Percentiles rank a stretch among this genome's conserved stretches.
Evolutionary conservation across 2,888 invertebrate species (phyloP).

Genomic region (Acholoe squamosa): DNA sequence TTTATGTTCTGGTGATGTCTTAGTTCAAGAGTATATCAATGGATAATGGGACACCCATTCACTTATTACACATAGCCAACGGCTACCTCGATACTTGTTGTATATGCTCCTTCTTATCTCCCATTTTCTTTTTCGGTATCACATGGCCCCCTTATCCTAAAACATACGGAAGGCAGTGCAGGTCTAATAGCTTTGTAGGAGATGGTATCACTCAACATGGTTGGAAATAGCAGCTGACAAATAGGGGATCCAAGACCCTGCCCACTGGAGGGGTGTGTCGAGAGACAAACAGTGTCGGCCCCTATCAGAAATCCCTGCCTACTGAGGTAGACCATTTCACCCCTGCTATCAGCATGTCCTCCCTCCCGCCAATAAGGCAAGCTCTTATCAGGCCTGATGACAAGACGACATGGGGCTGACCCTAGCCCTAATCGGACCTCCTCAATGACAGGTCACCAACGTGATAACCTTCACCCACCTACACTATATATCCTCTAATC

Average conservation of each 20-base stretch:
- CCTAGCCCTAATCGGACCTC: constrained; percentile 4
- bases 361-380: not conserved
- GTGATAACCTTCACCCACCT: not conserved
- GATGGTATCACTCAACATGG: not conserved
- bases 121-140: no score
- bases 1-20: no score
- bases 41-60: no score
- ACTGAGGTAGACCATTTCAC: not conserved
- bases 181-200: no score
- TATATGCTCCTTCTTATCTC: no score
- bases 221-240: not conserved
- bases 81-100: no score
- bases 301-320: not conserved
- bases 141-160: no score
- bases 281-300: not conserved
- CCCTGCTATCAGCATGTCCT: not conserved
- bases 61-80: no score
- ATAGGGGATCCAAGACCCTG: not conserved
- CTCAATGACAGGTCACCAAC: not conserved
- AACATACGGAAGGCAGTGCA: no score
- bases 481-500: no score
- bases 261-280: not conserved
- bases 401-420: not conserved
- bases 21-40: no score
- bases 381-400: not conserved